Base-by-base conservation (phyloP, 2,797 vertebrate genomes). In the Nyctibius grandis region DNA sequence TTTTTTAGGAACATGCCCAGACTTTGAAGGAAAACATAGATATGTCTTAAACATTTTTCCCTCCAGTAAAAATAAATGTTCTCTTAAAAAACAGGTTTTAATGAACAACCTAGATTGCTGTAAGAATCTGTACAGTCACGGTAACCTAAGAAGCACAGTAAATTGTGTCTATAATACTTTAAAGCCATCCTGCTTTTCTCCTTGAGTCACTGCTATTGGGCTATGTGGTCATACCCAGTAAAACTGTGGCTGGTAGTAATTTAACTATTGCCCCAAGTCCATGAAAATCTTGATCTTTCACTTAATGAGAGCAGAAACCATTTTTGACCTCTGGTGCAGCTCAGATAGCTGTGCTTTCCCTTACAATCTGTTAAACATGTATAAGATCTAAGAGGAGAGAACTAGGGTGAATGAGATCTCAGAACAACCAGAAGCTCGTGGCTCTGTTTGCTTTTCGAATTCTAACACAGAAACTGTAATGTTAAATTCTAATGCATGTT, bases 381-480 rank as follows among this genome's bases (percentile, higher is more conserved):
- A 1, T 33, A 67, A 64, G 69, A 61, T 12, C 31, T 65, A 44
- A 28, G 48, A 88, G n/a, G 40, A 75, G 42, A 72, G 15, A 80
- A 31, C 5, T 18, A 68, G 22, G 53, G 40, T 0, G 1, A 68
- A 60, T 0, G 0, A 65, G 48, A 51, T n/a, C 57, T 90, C 69
- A 47, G n/a, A 92, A 50, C 42, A 74, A 38, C 50, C 42, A 76
- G 57, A 81, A 93, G 54, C 33, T 94, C 17, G 1, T 79, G 59
- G 59, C 80, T 91, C 36, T 93, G 57, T 95, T 94, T 94, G 51
- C 36, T 84, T 81, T 95, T 31, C 86, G 47, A 86, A 73, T 86
- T 91, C 59, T 76, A 70, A 48, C 25, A 31, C 10, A 53, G 48
- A 56, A 67, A 82, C 64, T 21, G 44, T 34, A 68, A 64, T 50